These are phyloP conservation scores for Eurytoma californica DNA, from an alignment of 2,888 invertebrate genomes.

Conservation along the genomic window DNA sequence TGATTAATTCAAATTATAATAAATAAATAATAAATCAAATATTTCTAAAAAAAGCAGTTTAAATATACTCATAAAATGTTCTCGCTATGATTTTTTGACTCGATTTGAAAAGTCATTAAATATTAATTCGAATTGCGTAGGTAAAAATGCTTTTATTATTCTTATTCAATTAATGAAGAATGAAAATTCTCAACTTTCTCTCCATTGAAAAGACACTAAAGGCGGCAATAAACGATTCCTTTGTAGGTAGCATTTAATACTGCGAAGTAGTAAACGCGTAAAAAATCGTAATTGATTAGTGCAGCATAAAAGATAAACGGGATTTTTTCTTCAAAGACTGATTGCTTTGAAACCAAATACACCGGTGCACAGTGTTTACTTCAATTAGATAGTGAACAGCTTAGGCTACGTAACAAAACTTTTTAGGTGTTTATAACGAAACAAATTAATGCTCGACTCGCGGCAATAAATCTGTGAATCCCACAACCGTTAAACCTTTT, in stretches of 20 bases:
- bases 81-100: too few relatives aligned
- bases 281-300: constrained; percentile 4
- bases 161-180: neutral
- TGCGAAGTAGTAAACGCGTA: neutral
- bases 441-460: constrained; percentile 11
- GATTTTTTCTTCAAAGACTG: neutral
- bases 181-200: neutral
- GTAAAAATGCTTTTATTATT: too few relatives aligned
- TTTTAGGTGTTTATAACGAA: constrained; percentile 10
- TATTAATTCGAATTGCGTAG: too few relatives aligned
- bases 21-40: too few relatives aligned
- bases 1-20: too few relatives aligned
- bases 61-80: too few relatives aligned
- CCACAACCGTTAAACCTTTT: constrained; percentile 19
- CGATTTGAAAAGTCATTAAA: too few relatives aligned
- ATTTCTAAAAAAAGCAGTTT: too few relatives aligned
- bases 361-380: neutral
- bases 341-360: constrained; percentile 26
- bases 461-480: constrained; percentile 21
- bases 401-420: constrained; percentile 17
- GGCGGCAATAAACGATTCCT: too few relatives aligned
- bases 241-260: neutral
- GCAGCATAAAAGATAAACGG: constrained; percentile 25
- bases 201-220: neutral
- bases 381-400: constrained; percentile 1